phyloP scores from a whole-genome alignment of 92 coral and sea anemone genomes.

The Umimayanthus kanabou region DNA sequence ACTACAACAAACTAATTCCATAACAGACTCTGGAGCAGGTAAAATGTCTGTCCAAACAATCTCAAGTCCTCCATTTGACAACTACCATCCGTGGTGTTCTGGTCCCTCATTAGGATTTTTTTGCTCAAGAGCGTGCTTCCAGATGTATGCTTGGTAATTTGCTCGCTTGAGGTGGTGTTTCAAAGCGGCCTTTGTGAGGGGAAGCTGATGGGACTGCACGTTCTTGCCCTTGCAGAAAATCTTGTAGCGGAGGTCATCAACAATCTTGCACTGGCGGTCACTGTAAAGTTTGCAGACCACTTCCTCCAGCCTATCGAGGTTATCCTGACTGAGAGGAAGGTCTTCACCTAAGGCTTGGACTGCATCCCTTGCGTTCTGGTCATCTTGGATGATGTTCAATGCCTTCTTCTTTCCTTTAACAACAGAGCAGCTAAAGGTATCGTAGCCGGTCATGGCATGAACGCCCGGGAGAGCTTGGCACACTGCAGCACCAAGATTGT shows the following conservation, averaged over 20 bases:
- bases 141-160: slow-evolving; percentile 58
- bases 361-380: neutral
- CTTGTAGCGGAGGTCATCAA: slow-evolving; percentile 49
- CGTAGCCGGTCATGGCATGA: slow-evolving; percentile 42
- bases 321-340: slow-evolving; percentile 12
- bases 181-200: slow-evolving; percentile 58
- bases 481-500: slow-evolving; percentile 39
- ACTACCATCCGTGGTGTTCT: slow-evolving; percentile 55
- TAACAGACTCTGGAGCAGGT: slow-evolving; percentile 56
- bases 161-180: slow-evolving; percentile 59
- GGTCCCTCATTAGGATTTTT: slow-evolving; percentile 30
- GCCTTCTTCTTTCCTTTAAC: slow-evolving; percentile 55
- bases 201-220: slow-evolving; percentile 64
- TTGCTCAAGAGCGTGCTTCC: slow-evolving; percentile 55
- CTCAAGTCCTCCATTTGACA: slow-evolving; percentile 39
- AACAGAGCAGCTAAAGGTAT: slow-evolving; percentile 46
- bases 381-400: slow-evolving; percentile 38
- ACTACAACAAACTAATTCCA: slow-evolving; percentile 59
- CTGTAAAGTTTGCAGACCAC: slow-evolving; percentile 46
- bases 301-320: slow-evolving; percentile 41
- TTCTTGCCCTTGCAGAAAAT: slow-evolving; percentile 56
- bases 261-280: slow-evolving; percentile 38
- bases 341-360: slow-evolving; percentile 28
- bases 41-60: slow-evolving; percentile 50
- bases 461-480: slow-evolving; percentile 45